These are phyloP conservation scores for Trachelus stipa DNA, from an alignment of 2,888 invertebrate species.

Conservation along the genomic window DNA sequence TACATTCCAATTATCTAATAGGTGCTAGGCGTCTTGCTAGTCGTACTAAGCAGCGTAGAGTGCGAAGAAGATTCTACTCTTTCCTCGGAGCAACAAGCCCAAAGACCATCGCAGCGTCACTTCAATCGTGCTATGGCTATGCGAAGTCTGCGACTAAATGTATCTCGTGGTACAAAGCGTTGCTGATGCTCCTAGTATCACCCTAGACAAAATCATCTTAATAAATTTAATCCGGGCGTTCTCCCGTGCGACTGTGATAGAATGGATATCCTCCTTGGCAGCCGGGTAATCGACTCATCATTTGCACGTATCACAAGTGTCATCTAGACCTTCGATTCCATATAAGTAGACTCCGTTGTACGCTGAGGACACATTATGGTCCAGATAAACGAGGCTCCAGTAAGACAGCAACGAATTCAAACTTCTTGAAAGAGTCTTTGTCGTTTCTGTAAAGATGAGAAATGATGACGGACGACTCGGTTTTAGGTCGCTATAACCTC, in stretches of 20 bases:
- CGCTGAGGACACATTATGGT: neutral
- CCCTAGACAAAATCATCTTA: constrained; percentile 12
- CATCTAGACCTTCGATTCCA: neutral
- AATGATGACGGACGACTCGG: neutral
- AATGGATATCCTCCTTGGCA: constrained; percentile 6
- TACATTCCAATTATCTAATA: constrained; percentile 55
- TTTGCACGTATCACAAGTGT: neutral
- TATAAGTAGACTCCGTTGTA: neutral
- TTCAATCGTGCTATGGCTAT: constrained; percentile 92
- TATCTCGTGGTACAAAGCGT: constrained; percentile 60
- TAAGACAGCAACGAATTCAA: neutral
- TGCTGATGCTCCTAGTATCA: constrained; percentile 48
- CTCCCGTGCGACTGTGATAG: constrained; percentile 35
- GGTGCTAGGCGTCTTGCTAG: constrained; percentile 85
- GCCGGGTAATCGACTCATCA: neutral
- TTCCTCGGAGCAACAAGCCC: constrained; percentile 58
- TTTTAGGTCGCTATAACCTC: neutral
- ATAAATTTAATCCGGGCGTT: constrained; percentile 17
- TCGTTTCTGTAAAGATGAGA: neutral
- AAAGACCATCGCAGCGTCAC: constrained; percentile 76
- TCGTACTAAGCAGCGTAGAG: constrained; percentile 78
- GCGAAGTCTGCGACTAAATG: constrained; percentile 76
- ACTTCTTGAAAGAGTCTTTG: neutral
- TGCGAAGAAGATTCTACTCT: constrained; percentile 58
- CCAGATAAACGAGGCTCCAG: neutral